Conservation (phyloP, 2,888 invertebrate species). For the Microctonus hyperodae region DNA sequence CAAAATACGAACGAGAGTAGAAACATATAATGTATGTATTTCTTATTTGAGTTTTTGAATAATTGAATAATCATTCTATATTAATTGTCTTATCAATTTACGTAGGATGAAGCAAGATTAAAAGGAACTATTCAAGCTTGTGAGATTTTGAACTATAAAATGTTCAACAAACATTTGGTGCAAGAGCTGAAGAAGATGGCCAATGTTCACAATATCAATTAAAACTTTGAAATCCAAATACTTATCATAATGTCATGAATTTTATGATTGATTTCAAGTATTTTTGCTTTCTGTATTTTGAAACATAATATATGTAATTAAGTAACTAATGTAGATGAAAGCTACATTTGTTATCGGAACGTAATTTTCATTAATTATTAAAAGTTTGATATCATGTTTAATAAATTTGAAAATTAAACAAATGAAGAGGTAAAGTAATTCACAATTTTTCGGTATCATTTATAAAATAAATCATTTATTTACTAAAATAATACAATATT, state of each 20-base stretch:
- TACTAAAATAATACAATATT: conserved; percentile 54
- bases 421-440: not conserved
- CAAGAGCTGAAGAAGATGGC: conserved; percentile 73
- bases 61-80: conserved; percentile 27
- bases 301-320: too few relatives aligned
- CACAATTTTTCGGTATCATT: not conserved
- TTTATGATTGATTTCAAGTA: too few relatives aligned
- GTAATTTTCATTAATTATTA: not conserved
- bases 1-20: conserved; percentile 87
- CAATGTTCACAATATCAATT: conserved; percentile 64
- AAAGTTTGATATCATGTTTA: not conserved
- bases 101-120: conserved; percentile 81
- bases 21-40: conserved; percentile 85
- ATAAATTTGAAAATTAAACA: not conserved
- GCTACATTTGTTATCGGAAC: too few relatives aligned
- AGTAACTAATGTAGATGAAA: not conserved
- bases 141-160: conserved; percentile 77
- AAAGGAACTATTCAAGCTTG: conserved; percentile 78
- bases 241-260: too few relatives aligned
- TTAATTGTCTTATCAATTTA: conserved; percentile 40
- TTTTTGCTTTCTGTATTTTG: too few relatives aligned
- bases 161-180: conserved; percentile 76
- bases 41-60: not conserved
- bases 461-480: conserved; percentile 58
- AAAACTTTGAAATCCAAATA: too few relatives aligned